A percentile compares a stretch with the other conserved stretches of the same genome.
phyloP scores from a whole-genome alignment of 2,797 vertebrate species.

The Pseudochromis fuscus region DNA sequence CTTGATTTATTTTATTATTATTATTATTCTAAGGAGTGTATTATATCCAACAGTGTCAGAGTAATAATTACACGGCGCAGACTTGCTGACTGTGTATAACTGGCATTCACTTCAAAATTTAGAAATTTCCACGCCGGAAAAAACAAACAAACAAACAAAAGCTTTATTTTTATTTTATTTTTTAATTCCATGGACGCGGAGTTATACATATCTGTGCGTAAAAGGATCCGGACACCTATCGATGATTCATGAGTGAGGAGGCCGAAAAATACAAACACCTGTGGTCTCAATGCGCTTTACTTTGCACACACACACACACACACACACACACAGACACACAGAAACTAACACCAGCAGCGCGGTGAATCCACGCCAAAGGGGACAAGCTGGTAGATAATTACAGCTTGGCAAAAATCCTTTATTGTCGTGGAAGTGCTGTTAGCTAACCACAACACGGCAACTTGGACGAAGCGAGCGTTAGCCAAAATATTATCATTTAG shows the following conservation, averaged over 20 bases:
- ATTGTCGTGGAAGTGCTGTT: constrained; percentile 51
- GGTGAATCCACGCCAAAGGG: constrained; percentile 32
- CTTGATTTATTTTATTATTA: constrained; percentile 69
- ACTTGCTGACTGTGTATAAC: constrained; percentile 33
- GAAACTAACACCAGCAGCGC: constrained; percentile 16
- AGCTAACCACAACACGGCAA: constrained; percentile 60
- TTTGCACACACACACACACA: constrained; percentile 24
- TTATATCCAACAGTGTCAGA: constrained; percentile 43
- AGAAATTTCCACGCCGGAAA: constrained; percentile 26
- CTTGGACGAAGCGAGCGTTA: constrained; percentile 33
- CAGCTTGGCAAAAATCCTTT: constrained; percentile 51
- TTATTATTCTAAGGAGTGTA: constrained; percentile 69
- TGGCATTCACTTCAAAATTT: constrained; percentile 30
- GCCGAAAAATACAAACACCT: constrained; percentile 70
- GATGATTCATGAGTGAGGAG: constrained; percentile 56
- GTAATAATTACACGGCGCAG: constrained; percentile 45
- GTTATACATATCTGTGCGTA: constrained; percentile 34
- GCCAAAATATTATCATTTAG: constrained; percentile 12
- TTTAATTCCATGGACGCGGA: constrained; percentile 9
- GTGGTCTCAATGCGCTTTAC: constrained; percentile 47
- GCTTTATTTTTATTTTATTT: too few relatives aligned
- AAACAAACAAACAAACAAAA: background rate
- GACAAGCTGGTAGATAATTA: constrained; percentile 36
- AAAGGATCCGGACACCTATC: constrained; percentile 40
- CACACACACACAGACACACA: constrained; percentile 4